phyloP scores from a whole-genome alignment of 2,888 invertebrate genomes.

The Chouioia cunea region DNA sequence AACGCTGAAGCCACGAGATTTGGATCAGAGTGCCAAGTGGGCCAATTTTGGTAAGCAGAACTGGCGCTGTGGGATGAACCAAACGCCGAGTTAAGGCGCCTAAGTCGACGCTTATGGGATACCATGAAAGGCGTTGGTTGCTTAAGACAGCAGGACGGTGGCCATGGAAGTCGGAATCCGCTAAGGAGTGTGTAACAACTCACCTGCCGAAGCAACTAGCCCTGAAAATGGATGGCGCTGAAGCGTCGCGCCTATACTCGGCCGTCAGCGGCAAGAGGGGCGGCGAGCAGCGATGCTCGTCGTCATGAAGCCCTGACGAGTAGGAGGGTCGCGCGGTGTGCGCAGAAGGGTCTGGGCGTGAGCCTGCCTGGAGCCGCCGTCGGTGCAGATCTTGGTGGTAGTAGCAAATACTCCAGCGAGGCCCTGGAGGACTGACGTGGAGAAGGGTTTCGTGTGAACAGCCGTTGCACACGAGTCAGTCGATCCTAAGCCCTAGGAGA shows the following conservation, averaged over 20 bases:
- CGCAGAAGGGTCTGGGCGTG: conserved; percentile 64
- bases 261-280: conserved; percentile 46
- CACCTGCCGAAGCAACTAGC: conserved; percentile 77
- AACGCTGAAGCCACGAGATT: conserved; percentile 70
- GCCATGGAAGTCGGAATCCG: conserved; percentile 80
- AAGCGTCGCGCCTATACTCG: conserved; percentile 70
- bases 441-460: conserved; percentile 76
- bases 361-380: conserved; percentile 67
- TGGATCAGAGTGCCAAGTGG: conserved; percentile 76
- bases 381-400: conserved; percentile 72
- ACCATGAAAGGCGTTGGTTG: conserved; percentile 72
- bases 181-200: conserved; percentile 70
- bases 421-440: too few relatives aligned
- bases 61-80: conserved; percentile 83
- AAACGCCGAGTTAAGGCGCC: conserved; percentile 62
- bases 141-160: conserved; percentile 77
- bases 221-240: conserved; percentile 78
- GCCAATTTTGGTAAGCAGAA: conserved; percentile 84
- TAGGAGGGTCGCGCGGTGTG: conserved; percentile 64
- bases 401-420: conserved; percentile 71
- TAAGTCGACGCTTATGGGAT: conserved; percentile 56
- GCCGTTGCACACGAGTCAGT: conserved; percentile 73
- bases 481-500: conserved; percentile 73
- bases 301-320: conserved; percentile 5
- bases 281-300: conserved; percentile 5